Evolutionary conservation across 2,797 vertebrate genomes (phyloP), one percentile per base, ranked within the genome.

Genomic region (Platalea minor): DNA sequence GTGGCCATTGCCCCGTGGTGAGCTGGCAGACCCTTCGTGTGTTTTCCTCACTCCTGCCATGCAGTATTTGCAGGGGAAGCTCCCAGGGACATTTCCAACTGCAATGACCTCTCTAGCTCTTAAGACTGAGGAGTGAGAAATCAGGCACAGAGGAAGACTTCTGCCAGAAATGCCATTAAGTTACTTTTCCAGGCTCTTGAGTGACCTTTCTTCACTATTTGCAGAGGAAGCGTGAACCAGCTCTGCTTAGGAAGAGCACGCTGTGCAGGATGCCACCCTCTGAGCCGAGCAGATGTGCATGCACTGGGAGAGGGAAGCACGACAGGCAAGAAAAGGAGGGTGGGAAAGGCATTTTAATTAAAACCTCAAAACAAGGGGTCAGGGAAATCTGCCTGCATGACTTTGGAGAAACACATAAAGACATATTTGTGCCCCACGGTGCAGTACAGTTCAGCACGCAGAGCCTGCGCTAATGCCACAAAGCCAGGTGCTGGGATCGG

Each of bases 401-500:
- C 53, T 80, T 79, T 19, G 26, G 25, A 19, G 63, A 53, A 46
- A 19, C 16, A 5, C 24, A 21, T 45, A 76, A 65, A 54, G 59
- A 13, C 14, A 9, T 31, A 25, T 31, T 54, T 68, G 12, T 70
- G 35, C 25, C 59, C 37, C 33, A 7, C 0, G 3, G 39, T 46
- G 17, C n/a, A 46, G 50, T 28, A 51, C 48, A 45, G 15, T 50
- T 26, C 46, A 24, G 25, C 73, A 57, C 1, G 4, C 25, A 59
- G 24, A 65, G 29, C 45, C 57, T 54, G 39, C 0, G 1, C 29
- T 31, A 28, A 26, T 39, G 13, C 29, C 28, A 19, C 20, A 25
- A 31, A 48, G 31, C 24, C 0, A 1, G 68, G 13, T 17, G 68
- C 54, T 28, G 48, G 43, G 29, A 41, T 17, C 0, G 2, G 43